Conservation (phyloP, 2,797 vertebrate genomes). For the Furcifer pardalis region DNA sequence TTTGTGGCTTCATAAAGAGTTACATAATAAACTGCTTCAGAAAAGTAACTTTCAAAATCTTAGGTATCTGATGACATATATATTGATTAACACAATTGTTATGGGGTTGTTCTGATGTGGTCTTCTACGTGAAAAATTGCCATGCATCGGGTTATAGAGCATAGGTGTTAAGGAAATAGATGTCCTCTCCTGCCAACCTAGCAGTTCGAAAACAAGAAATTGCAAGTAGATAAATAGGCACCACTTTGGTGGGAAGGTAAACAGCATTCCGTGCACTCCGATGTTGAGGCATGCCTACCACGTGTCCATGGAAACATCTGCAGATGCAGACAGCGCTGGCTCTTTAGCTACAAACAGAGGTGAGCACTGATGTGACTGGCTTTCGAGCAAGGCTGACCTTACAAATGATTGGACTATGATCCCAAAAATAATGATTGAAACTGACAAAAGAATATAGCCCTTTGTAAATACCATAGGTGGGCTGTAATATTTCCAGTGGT, state of each 20-base stretch:
- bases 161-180: neutral
- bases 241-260: too few species aligned
- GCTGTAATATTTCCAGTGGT: too few species aligned
- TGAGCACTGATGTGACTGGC: too few species aligned
- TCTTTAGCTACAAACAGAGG: too few species aligned
- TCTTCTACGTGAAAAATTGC: neutral
- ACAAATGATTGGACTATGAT: neutral
- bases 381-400: too few species aligned
- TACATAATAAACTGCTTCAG: neutral
- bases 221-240: too few species aligned
- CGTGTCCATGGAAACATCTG: too few species aligned
- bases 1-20: neutral
- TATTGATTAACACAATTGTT: neutral
- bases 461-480: neutral
- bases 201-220: too few species aligned
- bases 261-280: too few species aligned
- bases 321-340: too few species aligned
- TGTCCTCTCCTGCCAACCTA: fast-evolving
- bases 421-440: neutral
- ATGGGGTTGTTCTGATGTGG: neutral
- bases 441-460: fast-evolving
- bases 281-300: too few species aligned
- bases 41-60: neutral
- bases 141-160: neutral
- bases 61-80: too few species aligned